phyloP scores from a whole-genome alignment of 2,797 vertebrate genomes.

The Brotula barbata region DNA sequence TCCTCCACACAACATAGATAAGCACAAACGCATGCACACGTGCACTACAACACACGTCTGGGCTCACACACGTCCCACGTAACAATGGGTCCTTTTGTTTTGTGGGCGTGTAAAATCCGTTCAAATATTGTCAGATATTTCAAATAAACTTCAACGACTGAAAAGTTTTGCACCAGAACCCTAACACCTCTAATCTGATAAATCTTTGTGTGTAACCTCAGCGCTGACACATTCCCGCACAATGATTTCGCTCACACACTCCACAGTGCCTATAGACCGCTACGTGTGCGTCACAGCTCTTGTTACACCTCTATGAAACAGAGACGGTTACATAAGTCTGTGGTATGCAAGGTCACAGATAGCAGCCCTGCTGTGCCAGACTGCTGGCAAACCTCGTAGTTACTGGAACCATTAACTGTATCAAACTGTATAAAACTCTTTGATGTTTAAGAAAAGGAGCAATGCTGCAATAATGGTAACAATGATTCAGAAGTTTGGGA shows the following conservation, averaged over 20 bases:
- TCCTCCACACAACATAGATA: constrained; percentile 9
- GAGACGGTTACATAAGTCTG: constrained; percentile 56
- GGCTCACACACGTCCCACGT: too few relatives aligned
- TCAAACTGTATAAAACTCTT: too few relatives aligned
- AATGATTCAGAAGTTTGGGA: too few relatives aligned
- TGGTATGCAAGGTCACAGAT: constrained; percentile 46
- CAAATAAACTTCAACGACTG: too few relatives aligned
- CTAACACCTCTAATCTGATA: background rate
- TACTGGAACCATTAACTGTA: constrained; percentile 1
- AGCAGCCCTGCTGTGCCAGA: constrained; percentile 20
- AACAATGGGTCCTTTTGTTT: too few relatives aligned
- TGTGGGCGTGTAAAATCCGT: too few relatives aligned
- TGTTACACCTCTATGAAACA: constrained; percentile 45
- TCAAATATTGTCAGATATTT: too few relatives aligned
- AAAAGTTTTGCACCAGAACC: background rate
- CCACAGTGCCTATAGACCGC: constrained; percentile 2
- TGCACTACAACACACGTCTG: background rate
- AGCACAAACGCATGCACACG: background rate
- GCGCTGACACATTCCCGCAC: constrained; percentile 9
- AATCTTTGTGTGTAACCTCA: constrained; percentile 9
- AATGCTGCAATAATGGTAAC: too few relatives aligned
- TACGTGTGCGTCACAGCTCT: constrained; percentile 19
- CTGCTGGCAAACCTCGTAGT: constrained; percentile 14
- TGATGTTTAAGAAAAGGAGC: too few relatives aligned
- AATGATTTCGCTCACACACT: constrained; percentile 29